These are phyloP conservation scores for Typhlichthys eigenmanni DNA, from an alignment of 2,797 vertebrate species.

Conservation along the genomic window DNA sequence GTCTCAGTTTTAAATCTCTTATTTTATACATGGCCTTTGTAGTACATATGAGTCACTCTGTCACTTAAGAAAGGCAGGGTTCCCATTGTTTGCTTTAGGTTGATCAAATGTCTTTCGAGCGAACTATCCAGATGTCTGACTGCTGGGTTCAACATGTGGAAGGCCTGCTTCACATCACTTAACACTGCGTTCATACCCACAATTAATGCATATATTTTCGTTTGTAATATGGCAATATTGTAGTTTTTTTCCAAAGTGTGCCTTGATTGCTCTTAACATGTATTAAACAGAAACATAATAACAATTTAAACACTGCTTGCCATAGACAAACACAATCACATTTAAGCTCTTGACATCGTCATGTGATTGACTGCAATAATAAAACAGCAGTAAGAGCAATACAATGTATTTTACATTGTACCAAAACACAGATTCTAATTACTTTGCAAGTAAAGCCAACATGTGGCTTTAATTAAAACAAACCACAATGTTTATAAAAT, in stretches of 20 bases:
- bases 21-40: too few species aligned
- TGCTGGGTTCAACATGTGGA: conserved; percentile 11
- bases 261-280: conserved; percentile 14
- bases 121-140: conserved; percentile 7
- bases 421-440: conserved; percentile 43
- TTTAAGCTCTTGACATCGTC: not conserved
- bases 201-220: conserved; percentile 24
- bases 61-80: not conserved
- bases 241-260: conserved; percentile 27
- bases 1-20: too few species aligned
- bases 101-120: conserved; percentile 13
- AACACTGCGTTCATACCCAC: conserved; percentile 18
- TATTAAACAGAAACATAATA: conserved; percentile 26
- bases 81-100: conserved; percentile 27
- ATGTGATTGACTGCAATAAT: conserved; percentile 26
- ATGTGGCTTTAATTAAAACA: conserved; percentile 34
- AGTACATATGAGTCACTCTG: too few species aligned
- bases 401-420: conserved; percentile 39
- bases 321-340: conserved; percentile 23
- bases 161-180: conserved; percentile 11
- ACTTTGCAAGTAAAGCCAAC: conserved; percentile 35
- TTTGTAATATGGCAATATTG: conserved; percentile 29
- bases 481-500: conserved; percentile 60
- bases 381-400: conserved; percentile 44
- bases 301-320: conserved; percentile 4